phyloP scores from a whole-genome alignment of 2,888 invertebrate species.

The Carpatolechia fugitivella region DNA sequence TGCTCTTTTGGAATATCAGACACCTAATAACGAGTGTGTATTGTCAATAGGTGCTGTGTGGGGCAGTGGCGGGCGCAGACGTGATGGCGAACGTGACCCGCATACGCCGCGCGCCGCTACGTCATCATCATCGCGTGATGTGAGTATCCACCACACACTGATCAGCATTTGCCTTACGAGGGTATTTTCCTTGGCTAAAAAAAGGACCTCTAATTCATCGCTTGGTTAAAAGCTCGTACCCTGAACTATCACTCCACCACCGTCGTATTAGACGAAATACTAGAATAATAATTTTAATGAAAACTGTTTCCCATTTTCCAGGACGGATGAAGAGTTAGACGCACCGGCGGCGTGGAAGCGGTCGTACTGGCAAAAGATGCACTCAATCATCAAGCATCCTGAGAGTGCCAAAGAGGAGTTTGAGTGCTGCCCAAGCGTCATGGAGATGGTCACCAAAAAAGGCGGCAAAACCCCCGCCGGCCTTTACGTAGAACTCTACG shows the following conservation, averaged over 20 bases:
- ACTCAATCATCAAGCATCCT: conserved; percentile 79
- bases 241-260: too few species aligned
- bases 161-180: too few species aligned
- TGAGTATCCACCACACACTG: conserved; percentile 35
- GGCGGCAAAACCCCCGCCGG: conserved; percentile 87
- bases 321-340: conserved; percentile 66
- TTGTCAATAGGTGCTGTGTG: conserved; percentile 69
- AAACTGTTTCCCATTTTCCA: conserved; percentile 42
- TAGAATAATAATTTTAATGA: too few species aligned
- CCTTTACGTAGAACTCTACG: conserved; percentile 86
- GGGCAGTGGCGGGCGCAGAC: conserved; percentile 73
- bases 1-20: too few species aligned
- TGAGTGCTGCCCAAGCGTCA: conserved; percentile 90
- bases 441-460: conserved; percentile 87
- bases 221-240: too few species aligned
- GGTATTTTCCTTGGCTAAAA: too few species aligned
- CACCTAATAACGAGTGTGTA: background rate
- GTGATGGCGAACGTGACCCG: conserved; percentile 70
- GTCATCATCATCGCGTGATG: conserved; percentile 64
- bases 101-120: conserved; percentile 60
- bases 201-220: too few species aligned
- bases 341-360: conserved; percentile 72
- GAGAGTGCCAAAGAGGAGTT: conserved; percentile 71
- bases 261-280: too few species aligned
- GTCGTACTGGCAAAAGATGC: conserved; percentile 82